Conservation (phyloP, 1,140 invertebrate species). For the Portunus trituberculatus region DNA sequence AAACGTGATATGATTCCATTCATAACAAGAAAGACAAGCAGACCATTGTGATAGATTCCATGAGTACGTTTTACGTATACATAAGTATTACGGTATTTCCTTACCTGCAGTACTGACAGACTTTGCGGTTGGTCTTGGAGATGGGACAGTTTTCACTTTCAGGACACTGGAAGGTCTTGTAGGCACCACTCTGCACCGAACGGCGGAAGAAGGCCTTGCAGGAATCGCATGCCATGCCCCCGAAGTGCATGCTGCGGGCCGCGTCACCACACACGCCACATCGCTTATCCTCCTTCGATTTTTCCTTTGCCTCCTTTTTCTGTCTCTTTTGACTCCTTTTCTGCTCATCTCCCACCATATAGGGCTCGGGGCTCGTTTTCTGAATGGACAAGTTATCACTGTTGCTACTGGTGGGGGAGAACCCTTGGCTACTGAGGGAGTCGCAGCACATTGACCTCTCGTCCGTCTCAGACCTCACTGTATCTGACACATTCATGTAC, state of each 20-base stretch:
- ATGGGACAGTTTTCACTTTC: conserved; percentile 79
- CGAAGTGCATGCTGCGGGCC: conserved; percentile 78
- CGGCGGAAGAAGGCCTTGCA: conserved; percentile 80
- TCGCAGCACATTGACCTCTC: conserved; percentile 51
- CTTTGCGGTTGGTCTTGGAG: conserved; percentile 79
- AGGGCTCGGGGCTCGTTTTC: conserved; percentile 44
- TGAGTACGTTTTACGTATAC: no score
- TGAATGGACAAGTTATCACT: neutral
- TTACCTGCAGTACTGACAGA: conserved; percentile 79
- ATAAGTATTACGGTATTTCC: neutral
- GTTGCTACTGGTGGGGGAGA: conserved; percentile 51
- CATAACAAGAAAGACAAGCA: no score
- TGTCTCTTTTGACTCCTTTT: conserved; percentile 60
- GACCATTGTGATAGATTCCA: no score
- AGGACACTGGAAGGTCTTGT: conserved; percentile 79
- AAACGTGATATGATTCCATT: no score
- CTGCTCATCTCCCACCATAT: conserved; percentile 31
- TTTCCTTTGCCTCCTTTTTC: conserved; percentile 63
- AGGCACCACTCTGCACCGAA: conserved; percentile 79
- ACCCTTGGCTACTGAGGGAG: conserved; percentile 58
- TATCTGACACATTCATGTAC: neutral
- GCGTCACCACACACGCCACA: conserved; percentile 78
- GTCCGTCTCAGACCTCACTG: conserved; percentile 31
- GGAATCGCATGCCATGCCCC: conserved; percentile 79
- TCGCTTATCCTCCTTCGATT: conserved; percentile 60